Evolutionary conservation across 2,888 invertebrate species (phyloP).

Genomic region (Pyrocoelia pectoralis): DNA sequence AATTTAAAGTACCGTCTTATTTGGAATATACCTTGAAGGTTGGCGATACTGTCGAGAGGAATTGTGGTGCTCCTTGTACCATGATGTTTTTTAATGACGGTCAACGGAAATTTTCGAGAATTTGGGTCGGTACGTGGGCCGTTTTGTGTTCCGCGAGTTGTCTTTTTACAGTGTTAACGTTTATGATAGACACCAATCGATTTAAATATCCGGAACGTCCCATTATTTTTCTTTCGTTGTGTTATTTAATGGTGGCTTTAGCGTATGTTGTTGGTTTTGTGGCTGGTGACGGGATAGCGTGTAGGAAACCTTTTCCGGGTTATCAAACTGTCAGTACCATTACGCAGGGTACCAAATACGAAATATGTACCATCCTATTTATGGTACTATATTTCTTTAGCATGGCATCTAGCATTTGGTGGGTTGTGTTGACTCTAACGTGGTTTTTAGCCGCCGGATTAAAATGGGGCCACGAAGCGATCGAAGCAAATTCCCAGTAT

Average conservation of each 20-base stretch:
- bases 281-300: conserved; percentile 83
- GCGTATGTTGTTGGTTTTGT: conserved; percentile 90
- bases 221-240: conserved; percentile 95
- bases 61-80: conserved; percentile 92
- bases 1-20: conserved; percentile 82
- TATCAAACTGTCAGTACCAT: conserved; percentile 83
- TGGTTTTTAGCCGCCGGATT: conserved; percentile 97
- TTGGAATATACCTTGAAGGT: conserved; percentile 86
- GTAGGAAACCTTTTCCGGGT: conserved; percentile 82
- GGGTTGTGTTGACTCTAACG: conserved; percentile 94
- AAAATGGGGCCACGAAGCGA: conserved; percentile 98
- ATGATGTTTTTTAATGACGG: conserved; percentile 89
- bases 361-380: conserved; percentile 91
- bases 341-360: conserved; percentile 86
- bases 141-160: conserved; percentile 89
- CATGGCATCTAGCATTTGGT: conserved; percentile 98
- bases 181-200: conserved; percentile 91
- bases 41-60: conserved; percentile 73
- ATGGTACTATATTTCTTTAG: conserved; percentile 96
- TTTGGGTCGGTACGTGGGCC: conserved; percentile 96
- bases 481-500: conserved; percentile 96
- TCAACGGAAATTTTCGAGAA: conserved; percentile 81
- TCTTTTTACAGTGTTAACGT: conserved; percentile 91
- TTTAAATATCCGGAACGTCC: conserved; percentile 98
- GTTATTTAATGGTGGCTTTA: conserved; percentile 93